Evolutionary conservation across 2,113 vertebrate species (phyloP), one percentile per base, ranked within the genome.

Genomic region (Amblyopsis rosae): DNA sequence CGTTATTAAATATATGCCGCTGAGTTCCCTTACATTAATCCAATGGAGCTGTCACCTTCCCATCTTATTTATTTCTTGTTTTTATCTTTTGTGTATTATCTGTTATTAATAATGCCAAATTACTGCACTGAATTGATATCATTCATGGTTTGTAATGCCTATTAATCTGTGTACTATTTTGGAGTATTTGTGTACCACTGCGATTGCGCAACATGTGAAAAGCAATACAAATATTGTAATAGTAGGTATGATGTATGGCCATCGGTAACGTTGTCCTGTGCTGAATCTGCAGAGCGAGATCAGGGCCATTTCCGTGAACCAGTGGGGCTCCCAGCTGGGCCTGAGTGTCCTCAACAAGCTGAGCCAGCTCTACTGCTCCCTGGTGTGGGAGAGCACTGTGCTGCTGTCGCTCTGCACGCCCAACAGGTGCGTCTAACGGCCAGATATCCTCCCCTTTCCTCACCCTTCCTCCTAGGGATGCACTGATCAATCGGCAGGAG

Each of bases 331-430:
- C 49, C 95, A 97, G 77, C 88, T 98, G 59, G 96, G 96, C 9
- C 86, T 98, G 67, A 97, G 93, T 79, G 96, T 97, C 62, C 88
- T 98, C 62, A 96, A 95, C 87, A 97, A 97, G 72, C 90, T 98
- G 72, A 98, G 96, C 84, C 96, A 98, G 83, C 94, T 98, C 3
- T 97, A 98, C 86, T 98, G 96, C 85, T 98, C 96, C 2, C 84
- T 98, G 33, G 96, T 98, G 35, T 98, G 96, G 96, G 96, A 98
- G 80, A 98, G 96, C 92, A 97, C 96, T 0, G 96, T 98, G 33
- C 91, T 98, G n/a, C 91, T 98, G 69, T 97, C 96, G 8, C 93
- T 98, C 9, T 98, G 96, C 89, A 97, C 96, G 1, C 96, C 96
- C 4, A 98, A 98, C 91, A 96, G 96, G 95, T 96, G 84, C 86